Evolutionary conservation across 1,140 invertebrate genomes (phyloP).

Genomic region (Zaprionus nigranus): DNA sequence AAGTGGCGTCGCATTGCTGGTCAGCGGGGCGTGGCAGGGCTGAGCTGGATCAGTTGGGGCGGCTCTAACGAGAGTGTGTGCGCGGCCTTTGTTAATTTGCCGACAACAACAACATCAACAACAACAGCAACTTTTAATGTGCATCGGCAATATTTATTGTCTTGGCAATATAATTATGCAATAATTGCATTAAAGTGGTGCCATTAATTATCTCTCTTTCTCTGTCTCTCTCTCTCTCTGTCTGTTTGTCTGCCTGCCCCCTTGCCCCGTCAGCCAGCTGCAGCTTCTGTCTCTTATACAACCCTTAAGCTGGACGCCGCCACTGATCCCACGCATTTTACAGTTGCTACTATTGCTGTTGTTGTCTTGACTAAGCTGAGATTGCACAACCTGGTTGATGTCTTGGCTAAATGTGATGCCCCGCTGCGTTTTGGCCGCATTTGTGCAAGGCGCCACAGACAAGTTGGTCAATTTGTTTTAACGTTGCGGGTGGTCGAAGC

Average conservation of each 20-base stretch:
- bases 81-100: constrained; percentile 69
- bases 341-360: constrained; percentile 46
- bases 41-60: constrained; percentile 26
- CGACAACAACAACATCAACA: constrained; percentile 45
- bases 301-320: not conserved
- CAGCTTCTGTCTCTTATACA: constrained; percentile 4
- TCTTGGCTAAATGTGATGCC: constrained; percentile 17
- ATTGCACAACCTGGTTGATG: constrained; percentile 45
- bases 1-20: constrained; percentile 26
- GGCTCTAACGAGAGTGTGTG: constrained; percentile 26
- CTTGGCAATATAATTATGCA: constrained; percentile 78
- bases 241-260: not conserved
- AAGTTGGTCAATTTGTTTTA: constrained; percentile 29
- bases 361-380: constrained; percentile 40
- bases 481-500: constrained; percentile 41
- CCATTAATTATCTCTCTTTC: constrained; percentile 69
- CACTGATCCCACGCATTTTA: constrained; percentile 33
- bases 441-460: constrained; percentile 25
- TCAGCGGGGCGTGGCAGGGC: constrained; percentile 34
- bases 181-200: constrained; percentile 79
- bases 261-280: constrained; percentile 9
- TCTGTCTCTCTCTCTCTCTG: constrained; percentile 29
- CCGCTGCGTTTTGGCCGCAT: constrained; percentile 56
- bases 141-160: constrained; percentile 72
- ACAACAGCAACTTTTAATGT: constrained; percentile 51